A percentile compares a stretch with the other conserved stretches of the same genome.
phyloP scores from a whole-genome alignment of 2,888 invertebrate genomes.

The Tigriopus californicus region DNA sequence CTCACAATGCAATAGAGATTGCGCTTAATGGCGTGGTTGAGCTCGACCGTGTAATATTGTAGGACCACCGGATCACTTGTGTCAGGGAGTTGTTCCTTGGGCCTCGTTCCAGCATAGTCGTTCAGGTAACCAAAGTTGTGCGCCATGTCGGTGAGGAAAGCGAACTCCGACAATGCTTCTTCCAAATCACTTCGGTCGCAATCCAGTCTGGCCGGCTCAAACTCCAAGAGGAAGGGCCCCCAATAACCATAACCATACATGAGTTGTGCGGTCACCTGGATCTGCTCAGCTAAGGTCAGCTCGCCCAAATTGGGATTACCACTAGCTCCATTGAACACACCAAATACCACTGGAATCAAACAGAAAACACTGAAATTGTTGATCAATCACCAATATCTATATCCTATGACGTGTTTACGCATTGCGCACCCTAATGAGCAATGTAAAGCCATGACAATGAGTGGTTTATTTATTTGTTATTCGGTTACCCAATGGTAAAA shows the following conservation, averaged over 20 bases:
- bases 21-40: neutral
- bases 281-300: neutral
- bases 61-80: constrained; percentile 3
- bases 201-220: neutral
- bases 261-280: neutral
- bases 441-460: too few species aligned
- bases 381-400: too few species aligned
- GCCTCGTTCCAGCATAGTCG: neutral
- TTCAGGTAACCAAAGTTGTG: neutral
- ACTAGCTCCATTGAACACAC: neutral
- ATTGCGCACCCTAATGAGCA: too few species aligned
- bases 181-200: constrained; percentile 1
- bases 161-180: neutral
- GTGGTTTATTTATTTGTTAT: too few species aligned
- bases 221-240: constrained; percentile 2
- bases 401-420: too few species aligned
- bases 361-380: neutral
- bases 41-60: neutral
- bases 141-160: neutral
- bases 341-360: neutral
- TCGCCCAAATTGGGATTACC: neutral
- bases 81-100: neutral
- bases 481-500: too few species aligned
- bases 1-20: constrained; percentile 8
- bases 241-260: constrained; percentile 12